These are phyloP conservation scores for Ginglymostoma cirratum DNA, from an alignment of 2,113 vertebrate genomes.

Conservation along the genomic window DNA sequence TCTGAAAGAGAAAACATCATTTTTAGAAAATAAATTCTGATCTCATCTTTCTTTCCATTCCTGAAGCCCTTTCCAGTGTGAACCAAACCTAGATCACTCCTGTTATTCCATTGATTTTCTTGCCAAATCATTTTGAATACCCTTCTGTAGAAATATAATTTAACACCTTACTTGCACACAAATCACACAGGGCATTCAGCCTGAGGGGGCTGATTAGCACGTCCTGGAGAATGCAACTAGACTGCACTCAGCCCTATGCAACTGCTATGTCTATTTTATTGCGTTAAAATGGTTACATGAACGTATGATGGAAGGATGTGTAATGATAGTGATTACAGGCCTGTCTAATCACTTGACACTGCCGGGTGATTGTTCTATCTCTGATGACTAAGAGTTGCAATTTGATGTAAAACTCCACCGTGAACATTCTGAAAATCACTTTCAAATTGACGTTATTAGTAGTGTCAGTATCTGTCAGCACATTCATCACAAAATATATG, in stretches of 20 bases:
- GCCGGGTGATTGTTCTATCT: background rate
- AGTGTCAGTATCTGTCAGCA: background rate
- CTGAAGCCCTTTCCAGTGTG: background rate
- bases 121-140: background rate
- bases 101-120: slow-evolving; percentile 7
- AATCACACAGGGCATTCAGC: background rate
- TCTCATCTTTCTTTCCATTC: background rate
- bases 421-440: background rate
- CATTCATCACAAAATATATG: background rate
- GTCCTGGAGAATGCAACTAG: background rate
- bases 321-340: background rate
- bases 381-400: background rate
- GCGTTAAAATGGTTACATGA: background rate
- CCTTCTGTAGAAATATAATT: background rate
- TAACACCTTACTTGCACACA: background rate
- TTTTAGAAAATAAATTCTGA: background rate
- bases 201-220: background rate
- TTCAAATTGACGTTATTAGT: background rate
- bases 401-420: background rate
- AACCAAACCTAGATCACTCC: background rate
- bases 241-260: background rate
- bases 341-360: background rate
- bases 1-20: background rate
- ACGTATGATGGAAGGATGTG: background rate
- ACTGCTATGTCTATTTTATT: background rate